phyloP scores from a whole-genome alignment of 1,140 invertebrate species.

The Papilio dardanus region DNA sequence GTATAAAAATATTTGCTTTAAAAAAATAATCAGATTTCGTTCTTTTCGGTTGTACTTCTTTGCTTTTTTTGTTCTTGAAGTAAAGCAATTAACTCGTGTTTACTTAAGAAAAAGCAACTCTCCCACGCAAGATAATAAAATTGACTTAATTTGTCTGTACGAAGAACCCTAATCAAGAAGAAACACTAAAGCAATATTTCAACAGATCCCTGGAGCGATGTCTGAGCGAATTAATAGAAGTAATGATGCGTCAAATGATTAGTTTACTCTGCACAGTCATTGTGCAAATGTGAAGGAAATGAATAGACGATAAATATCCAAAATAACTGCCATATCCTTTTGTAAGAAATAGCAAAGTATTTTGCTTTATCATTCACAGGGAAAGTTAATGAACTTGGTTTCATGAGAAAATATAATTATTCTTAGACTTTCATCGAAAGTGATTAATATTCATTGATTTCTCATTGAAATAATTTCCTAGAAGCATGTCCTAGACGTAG shows the following conservation, averaged over 20 bases:
- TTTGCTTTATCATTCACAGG: background rate
- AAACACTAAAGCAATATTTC: conserved; percentile 39
- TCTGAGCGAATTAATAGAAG: conserved; percentile 40
- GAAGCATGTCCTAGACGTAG: background rate
- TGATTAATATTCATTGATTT: conserved; percentile 1
- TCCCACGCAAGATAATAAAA: conserved; percentile 25
- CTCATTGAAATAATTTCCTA: background rate
- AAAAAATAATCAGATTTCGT: background rate
- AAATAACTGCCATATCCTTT: background rate
- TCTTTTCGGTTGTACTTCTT: background rate
- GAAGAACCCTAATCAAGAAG: conserved; percentile 32
- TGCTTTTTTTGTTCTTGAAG: background rate
- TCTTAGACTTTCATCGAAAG: background rate
- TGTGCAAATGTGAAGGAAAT: background rate
- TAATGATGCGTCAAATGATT: conserved; percentile 43
- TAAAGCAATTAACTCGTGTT: background rate
- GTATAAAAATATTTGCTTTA: background rate
- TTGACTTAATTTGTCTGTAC: conserved; percentile 29
- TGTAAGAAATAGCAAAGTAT: background rate
- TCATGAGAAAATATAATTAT: conserved; percentile 13
- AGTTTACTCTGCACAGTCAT: conserved; percentile 2
- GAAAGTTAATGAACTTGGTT: conserved; percentile 12
- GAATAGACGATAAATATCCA: background rate
- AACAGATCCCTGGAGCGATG: conserved; percentile 36
- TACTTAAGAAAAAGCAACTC: background rate